Evolutionary conservation across 1,140 invertebrate species (phyloP).

Genomic region (Phymastichus coffea): DNA sequence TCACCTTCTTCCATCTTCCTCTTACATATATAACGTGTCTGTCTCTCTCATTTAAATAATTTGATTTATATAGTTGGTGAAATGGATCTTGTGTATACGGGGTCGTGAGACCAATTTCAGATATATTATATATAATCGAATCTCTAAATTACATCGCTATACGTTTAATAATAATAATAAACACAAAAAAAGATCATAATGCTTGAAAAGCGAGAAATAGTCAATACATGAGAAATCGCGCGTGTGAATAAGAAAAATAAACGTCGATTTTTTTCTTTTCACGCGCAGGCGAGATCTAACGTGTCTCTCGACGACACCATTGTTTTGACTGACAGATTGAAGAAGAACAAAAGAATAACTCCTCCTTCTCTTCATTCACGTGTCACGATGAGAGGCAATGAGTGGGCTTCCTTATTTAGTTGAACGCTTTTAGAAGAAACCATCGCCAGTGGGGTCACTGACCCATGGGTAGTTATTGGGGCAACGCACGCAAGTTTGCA

Average conservation of each 20-base stretch:
- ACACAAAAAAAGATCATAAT: too few relatives aligned
- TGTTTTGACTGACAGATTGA: conserved; percentile 46
- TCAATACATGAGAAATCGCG: too few relatives aligned
- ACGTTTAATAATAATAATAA: too few relatives aligned
- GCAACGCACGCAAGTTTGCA: conserved; percentile 90
- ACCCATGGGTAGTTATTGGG: conserved; percentile 94
- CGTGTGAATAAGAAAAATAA: not conserved
- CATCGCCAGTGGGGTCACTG: conserved; percentile 89
- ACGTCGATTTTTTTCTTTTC: not conserved
- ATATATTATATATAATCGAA: too few relatives aligned
- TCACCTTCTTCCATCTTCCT: too few relatives aligned
- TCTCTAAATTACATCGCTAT: conserved; percentile 4
- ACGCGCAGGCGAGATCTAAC: conserved; percentile 5
- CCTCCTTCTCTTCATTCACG: too few relatives aligned
- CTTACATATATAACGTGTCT: too few relatives aligned
- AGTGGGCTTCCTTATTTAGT: too few relatives aligned
- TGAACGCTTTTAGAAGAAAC: conserved; percentile 86
- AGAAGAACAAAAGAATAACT: conserved; percentile 40
- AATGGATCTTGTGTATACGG: too few relatives aligned
- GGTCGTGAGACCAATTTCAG: not conserved
- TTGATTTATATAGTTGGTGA: conserved; percentile 24
- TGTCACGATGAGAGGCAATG: too few relatives aligned
- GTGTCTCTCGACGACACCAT: not conserved
- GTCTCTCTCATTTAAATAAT: conserved; percentile 19
- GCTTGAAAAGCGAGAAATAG: too few relatives aligned